phyloP scores from a whole-genome alignment of 2,888 invertebrate species.

The Synanthedon formicaeformis region DNA sequence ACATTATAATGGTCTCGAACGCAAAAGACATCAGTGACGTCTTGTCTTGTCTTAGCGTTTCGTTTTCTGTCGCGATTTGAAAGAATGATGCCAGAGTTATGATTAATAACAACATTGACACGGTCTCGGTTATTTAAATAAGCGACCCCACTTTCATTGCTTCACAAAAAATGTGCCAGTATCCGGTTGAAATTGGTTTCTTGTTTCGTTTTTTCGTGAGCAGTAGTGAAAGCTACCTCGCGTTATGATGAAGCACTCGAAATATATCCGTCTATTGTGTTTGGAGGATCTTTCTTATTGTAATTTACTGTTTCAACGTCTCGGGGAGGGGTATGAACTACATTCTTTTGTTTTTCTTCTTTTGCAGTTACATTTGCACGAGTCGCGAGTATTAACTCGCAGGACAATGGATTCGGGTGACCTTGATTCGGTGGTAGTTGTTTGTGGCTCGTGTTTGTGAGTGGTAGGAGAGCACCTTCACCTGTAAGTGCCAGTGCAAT shows the following conservation, averaged over 20 bases:
- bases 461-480: constrained; percentile 13
- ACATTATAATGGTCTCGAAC: too few species aligned
- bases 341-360: constrained; percentile 61
- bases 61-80: not conserved
- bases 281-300: constrained; percentile 9
- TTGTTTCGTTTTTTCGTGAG: constrained; percentile 23
- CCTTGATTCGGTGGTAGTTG: constrained; percentile 44
- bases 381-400: constrained; percentile 41
- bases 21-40: too few species aligned
- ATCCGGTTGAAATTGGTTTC: constrained; percentile 20
- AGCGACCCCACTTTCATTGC: constrained; percentile 27
- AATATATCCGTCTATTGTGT: constrained; percentile 11
- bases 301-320: constrained; percentile 18
- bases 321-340: constrained; percentile 23
- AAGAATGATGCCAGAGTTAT: constrained; percentile 4
- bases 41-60: not conserved
- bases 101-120: constrained; percentile 16
- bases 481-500: constrained; percentile 21
- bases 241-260: constrained; percentile 23
- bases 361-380: constrained; percentile 60
- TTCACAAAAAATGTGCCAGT: constrained; percentile 17
- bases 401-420: constrained; percentile 60
- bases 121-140: constrained; percentile 10
- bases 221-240: constrained; percentile 23
- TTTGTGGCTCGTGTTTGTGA: constrained; percentile 48